Percentiles rank a stretch among this genome's conserved stretches.
phyloP scores from a whole-genome alignment of 2,113 vertebrate species.

The Oceanodroma tethys region DNA sequence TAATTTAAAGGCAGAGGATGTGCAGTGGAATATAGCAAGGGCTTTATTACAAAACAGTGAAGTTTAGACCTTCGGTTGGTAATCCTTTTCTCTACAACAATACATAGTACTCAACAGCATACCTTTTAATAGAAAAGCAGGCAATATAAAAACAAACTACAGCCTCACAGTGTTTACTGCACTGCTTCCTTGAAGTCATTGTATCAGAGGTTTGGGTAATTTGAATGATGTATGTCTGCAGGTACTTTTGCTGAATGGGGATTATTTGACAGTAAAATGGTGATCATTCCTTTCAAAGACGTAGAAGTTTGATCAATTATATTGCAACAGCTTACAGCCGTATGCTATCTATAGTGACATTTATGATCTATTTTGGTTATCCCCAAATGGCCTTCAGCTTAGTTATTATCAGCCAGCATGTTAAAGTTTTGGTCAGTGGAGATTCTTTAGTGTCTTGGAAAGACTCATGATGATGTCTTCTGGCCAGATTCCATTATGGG shows the following conservation, averaged over 20 bases:
- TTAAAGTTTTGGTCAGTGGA: slow-evolving; percentile 32
- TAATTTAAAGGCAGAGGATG: not conserved
- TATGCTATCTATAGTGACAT: slow-evolving; percentile 5
- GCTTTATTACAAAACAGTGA: not conserved
- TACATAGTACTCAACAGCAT: not conserved
- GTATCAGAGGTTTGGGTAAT: not conserved
- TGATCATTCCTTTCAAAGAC: not conserved
- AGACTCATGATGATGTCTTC: slow-evolving; percentile 10
- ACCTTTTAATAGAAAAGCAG: not conserved
- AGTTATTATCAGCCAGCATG: slow-evolving; percentile 8
- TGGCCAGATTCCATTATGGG: slow-evolving; percentile 21
- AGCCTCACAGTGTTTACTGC: not conserved
- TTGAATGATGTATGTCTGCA: not conserved
- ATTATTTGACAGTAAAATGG: not conserved
- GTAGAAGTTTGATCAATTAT: slow-evolving; percentile 36
- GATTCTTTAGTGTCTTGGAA: slow-evolving; percentile 36
- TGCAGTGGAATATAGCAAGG: not conserved
- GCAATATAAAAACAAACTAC: not conserved
- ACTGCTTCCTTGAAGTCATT: not conserved
- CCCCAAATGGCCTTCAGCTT: slow-evolving; percentile 30
- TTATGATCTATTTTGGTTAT: slow-evolving; percentile 51
- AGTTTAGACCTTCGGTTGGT: not conserved
- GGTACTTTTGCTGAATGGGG: slow-evolving; percentile 29
- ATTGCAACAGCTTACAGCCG: slow-evolving; percentile 7
- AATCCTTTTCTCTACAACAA: not conserved